These are phyloP conservation scores for Morus bassanus DNA, from an alignment of 2,797 vertebrate species.

Conservation along the genomic window DNA sequence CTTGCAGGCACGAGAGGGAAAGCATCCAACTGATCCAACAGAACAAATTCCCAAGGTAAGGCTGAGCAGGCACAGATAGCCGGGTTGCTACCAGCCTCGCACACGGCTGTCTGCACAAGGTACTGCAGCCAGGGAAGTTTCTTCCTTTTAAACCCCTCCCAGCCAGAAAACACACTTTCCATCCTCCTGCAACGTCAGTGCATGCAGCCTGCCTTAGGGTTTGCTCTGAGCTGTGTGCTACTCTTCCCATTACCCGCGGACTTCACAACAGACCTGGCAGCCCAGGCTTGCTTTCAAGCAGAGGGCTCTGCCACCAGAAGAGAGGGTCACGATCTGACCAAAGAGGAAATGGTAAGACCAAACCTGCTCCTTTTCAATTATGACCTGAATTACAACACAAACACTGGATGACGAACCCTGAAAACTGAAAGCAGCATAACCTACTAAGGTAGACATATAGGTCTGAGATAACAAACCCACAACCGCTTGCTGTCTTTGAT, in stretches of 20 bases:
- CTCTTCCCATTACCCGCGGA: neutral
- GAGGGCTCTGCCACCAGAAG: neutral
- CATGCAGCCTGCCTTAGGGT: neutral
- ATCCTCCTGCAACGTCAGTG: neutral
- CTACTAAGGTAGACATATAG: neutral
- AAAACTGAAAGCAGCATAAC: neutral
- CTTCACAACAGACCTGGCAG: neutral
- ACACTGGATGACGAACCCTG: rapidly evolving
- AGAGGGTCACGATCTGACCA: no score
- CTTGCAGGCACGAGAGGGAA: neutral
- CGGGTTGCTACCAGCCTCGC: neutral
- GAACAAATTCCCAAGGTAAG: neutral
- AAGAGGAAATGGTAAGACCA: rapidly evolving
- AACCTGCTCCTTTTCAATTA: neutral
- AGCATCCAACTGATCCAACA: neutral
- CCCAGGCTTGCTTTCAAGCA: neutral
- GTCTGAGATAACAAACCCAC: neutral
- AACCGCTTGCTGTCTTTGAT: neutral
- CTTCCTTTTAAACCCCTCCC: neutral
- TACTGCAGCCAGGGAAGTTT: neutral
- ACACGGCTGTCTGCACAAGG: neutral
- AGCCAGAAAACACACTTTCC: neutral
- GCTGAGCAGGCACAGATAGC: neutral
- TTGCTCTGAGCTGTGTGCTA: neutral
- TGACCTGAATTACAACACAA: neutral